Evolutionary conservation across 1,140 invertebrate genomes (phyloP).

Genomic region (Drosophila ironensis): DNA sequence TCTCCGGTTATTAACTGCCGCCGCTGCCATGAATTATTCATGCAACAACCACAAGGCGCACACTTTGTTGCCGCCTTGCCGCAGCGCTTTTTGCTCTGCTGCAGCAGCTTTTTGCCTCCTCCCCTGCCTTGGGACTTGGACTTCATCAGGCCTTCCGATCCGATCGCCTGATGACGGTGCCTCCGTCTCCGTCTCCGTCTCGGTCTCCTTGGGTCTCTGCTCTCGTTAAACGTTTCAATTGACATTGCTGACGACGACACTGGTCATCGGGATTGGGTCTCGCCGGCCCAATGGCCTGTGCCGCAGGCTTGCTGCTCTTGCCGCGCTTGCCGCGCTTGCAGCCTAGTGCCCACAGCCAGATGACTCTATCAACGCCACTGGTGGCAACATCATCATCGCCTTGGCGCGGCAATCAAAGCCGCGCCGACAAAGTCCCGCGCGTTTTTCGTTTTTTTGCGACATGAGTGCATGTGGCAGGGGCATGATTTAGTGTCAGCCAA

Average conservation of each 20-base stretch:
- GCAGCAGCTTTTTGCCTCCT: neutral
- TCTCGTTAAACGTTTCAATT: conserved; percentile 75
- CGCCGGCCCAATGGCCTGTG: too few species aligned
- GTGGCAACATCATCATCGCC: conserved; percentile 45
- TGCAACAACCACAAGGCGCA: conserved; percentile 69
- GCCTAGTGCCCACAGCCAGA: conserved; percentile 63
- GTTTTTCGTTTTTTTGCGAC: too few species aligned
- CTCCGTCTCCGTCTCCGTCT: too few species aligned
- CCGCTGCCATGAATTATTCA: conserved; percentile 76
- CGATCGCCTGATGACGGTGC: conserved; percentile 10
- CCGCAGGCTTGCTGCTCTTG: too few species aligned
- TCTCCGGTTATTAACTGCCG: conserved; percentile 64
- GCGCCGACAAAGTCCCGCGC: conserved; percentile 41
- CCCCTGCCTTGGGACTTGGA: conserved; percentile 66
- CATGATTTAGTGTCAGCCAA: conserved; percentile 69
- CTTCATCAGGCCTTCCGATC: conserved; percentile 52
- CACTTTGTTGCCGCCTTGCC: conserved; percentile 47
- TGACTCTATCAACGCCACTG: conserved; percentile 72
- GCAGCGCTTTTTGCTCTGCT: conserved; percentile 7
- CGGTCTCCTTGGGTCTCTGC: conserved; percentile 42
- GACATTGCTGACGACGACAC: conserved; percentile 54
- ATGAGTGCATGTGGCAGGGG: conserved; percentile 10
- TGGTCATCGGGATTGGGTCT: conserved; percentile 22
- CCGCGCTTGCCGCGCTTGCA: too few species aligned
- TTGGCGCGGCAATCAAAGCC: conserved; percentile 64